These are phyloP conservation scores for Amniataba percoides DNA, from an alignment of 2,797 vertebrate species.

Conservation along the genomic window DNA sequence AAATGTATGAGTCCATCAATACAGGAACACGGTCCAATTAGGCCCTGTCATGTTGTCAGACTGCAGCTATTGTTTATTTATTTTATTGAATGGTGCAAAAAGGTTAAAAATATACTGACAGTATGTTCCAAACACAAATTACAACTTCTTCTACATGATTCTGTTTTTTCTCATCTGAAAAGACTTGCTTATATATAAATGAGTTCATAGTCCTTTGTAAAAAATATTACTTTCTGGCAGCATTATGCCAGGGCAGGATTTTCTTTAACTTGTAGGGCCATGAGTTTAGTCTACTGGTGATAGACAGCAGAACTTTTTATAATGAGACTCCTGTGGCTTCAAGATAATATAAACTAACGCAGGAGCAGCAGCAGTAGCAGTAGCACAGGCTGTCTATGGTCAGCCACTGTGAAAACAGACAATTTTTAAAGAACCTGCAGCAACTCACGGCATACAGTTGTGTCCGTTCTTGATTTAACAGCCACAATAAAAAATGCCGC, in stretches of 20 bases:
- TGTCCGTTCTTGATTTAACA: slow-evolving; percentile 15
- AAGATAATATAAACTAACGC: slow-evolving; percentile 29
- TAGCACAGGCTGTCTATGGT: slow-evolving; percentile 19
- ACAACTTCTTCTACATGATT: not conserved
- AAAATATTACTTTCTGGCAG: slow-evolving; percentile 2
- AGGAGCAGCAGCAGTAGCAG: slow-evolving; percentile 10
- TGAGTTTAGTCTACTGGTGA: slow-evolving; percentile 21
- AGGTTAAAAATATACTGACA: not conserved
- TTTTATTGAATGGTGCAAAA: slow-evolving; percentile 2
- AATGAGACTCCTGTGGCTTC: slow-evolving; percentile 33
- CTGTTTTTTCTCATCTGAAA: not conserved
- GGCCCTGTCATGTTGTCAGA: slow-evolving; percentile 17
- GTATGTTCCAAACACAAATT: slow-evolving; percentile 15
- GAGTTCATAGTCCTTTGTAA: not conserved
- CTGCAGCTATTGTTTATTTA: slow-evolving; percentile 29
- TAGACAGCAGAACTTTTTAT: slow-evolving; percentile 34
- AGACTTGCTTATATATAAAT: not conserved
- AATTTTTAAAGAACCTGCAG: slow-evolving; percentile 34
- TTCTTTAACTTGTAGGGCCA: slow-evolving; percentile 11
- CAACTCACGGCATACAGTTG: slow-evolving; percentile 19
- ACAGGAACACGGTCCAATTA: slow-evolving; percentile 31
- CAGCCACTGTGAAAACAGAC: slow-evolving; percentile 44
- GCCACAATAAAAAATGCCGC: not conserved
- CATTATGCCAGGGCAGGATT: slow-evolving; percentile 7
- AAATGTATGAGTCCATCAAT: slow-evolving; percentile 33